Conservation (phyloP, 2,888 invertebrate genomes). For the Pseudococcus longispinus region DNA sequence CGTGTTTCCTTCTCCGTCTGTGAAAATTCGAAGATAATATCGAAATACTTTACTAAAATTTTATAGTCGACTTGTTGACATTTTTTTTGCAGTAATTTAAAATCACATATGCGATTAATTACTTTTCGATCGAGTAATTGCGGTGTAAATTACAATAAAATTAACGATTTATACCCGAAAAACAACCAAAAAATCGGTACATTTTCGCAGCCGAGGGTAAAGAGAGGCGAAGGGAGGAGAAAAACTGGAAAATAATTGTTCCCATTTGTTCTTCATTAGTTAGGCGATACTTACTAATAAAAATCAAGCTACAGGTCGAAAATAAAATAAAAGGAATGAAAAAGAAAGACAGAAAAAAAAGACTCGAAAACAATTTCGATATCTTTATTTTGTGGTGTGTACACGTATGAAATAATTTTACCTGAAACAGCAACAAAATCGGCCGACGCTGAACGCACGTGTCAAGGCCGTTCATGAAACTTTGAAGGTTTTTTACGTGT, state of each 20-base stretch:
- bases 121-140: conserved; percentile 3
- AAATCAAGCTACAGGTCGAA: neutral
- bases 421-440: conserved; percentile 29
- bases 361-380: conserved; percentile 12
- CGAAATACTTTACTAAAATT: neutral
- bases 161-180: neutral
- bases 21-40: neutral
- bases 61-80: neutral
- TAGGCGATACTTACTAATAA: neutral
- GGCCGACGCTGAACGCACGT: conserved; percentile 23
- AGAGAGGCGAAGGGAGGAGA: neutral
- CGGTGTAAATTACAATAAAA: neutral
- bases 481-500: conserved; percentile 19
- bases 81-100: neutral
- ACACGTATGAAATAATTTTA: conserved; percentile 17
- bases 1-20: neutral
- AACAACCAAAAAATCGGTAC: neutral
- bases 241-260: conserved; percentile 1
- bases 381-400: too few relatives aligned
- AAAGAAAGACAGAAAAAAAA: neutral
- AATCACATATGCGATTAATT: neutral
- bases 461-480: conserved; percentile 39
- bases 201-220: neutral
- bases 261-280: conserved; percentile 12
- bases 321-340: neutral